Conservation (phyloP, 2,797 vertebrate genomes). For the Menidia menidia region DNA sequence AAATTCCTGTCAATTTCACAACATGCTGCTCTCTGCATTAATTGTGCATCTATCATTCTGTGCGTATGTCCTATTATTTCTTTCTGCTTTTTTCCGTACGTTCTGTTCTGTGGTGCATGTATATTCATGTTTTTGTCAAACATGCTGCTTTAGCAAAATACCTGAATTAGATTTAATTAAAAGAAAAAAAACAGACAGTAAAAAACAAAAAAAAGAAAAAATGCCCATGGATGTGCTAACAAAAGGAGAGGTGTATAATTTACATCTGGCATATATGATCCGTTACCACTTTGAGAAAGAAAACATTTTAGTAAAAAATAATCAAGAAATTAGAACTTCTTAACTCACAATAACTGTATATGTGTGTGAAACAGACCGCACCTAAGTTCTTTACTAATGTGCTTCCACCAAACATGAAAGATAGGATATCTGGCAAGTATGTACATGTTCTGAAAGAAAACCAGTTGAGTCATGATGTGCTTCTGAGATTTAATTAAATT, state of each 20-base stretch:
- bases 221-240: neutral
- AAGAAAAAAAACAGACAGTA: no score
- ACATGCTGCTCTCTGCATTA: conserved; percentile 10
- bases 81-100: neutral
- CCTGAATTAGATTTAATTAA: neutral
- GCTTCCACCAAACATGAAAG: conserved; percentile 23
- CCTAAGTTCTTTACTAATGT: conserved; percentile 24
- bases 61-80: conserved; percentile 4
- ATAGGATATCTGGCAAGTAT: conserved; percentile 61
- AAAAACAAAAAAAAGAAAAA: neutral
- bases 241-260: neutral
- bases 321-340: neutral
- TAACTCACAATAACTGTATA: neutral
- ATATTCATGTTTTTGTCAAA: conserved; percentile 6
- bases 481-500: conserved; percentile 55
- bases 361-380: conserved; percentile 13
- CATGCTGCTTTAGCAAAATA: neutral
- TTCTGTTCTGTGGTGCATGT: conserved; percentile 17
- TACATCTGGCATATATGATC: no score
- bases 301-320: neutral
- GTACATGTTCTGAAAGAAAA: conserved; percentile 57
- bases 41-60: conserved; percentile 11
- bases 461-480: conserved; percentile 57
- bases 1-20: conserved; percentile 13
- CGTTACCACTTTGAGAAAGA: neutral